Evolutionary conservation across 1,140 invertebrate species (phyloP), one percentile per base, ranked within the genome.

Genomic region (Lerema accius): DNA sequence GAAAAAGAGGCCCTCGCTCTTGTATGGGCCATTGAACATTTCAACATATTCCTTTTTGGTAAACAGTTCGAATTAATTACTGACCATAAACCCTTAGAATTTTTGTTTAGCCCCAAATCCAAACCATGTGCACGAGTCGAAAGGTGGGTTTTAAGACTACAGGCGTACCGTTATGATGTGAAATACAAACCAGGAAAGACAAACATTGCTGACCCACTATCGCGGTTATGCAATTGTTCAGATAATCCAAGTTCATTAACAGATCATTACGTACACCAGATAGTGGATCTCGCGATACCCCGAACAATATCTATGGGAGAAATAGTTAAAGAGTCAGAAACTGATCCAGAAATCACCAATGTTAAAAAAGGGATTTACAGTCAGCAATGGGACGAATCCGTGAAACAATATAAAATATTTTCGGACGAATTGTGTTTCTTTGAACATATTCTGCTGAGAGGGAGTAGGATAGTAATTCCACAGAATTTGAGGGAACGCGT

Each of bases 381-480:
- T 19, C 55, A 55, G 3, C 16, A 53, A 2, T 67, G 64, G 69
- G 56, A 62, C 15, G 50, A 67, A 3, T 10, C 5, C 5, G 53
- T 67, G 7, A 67, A 55, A 46, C 0, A n/a, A 0, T 71, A 61
- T 13, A 58, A 67, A 49, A 13, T 71, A 13, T 64, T 71, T 61
- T 26, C 61, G 16, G 50, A 63, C 9, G 68, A 67, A 39, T 32
- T 63, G 13, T 70, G 68, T 55, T 63, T 71, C 35, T 51, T 32
- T 42, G 69, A 42, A 1, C 28, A 59, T 6, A 46, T 71, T 7
- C 16, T 71, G 0, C 16, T 70, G 10, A 59, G 60, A 37, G 63
- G 59, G 13, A 65, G 32, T 3, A 65, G 11, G 28, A 37, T 65
- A 4, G 63, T 76, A 5, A 83, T 83, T 16, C 77, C 78, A 67